Evolutionary conservation across 2,797 vertebrate genomes (phyloP), one percentile per base, ranked within the genome.

Genomic region (Microctenopoma stevenorrisi): DNA sequence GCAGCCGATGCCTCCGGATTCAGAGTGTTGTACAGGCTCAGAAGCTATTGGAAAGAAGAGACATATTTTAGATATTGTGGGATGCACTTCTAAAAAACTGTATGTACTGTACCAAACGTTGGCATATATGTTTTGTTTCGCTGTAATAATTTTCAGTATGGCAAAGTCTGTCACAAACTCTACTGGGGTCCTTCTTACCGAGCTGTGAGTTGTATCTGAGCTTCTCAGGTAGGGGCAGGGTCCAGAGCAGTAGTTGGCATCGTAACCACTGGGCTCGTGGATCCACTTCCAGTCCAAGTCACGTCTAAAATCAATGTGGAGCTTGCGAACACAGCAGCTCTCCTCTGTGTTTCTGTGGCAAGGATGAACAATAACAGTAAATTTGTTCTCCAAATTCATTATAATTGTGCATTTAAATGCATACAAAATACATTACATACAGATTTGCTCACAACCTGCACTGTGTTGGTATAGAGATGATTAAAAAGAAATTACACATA

Each of bases 221-320:
- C 96, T 97, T 88, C 94, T 95, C 76, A 98, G 94, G 89, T 97
- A 98, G 0, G 96, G 96, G 73, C 96, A 98, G 1, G 96, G 96
- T 50, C 96, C 96, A 0, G 96, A 97, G 91, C 96, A 98, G 72
- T 96, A 98, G 93, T 98, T 98, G 68, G 96, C 96, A 2, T 95
- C 97, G 72, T 98, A 98, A 43, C 96, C 96, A 69, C 96, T 97
- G 2, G 96, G 96, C 88, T 98, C 96, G 0, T 98, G 96, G 82
- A 98, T 97, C 96, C 96, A 98, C 79, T 97, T 98, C 96, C 96
- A 98, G 91, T 96, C 96, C 75, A 98, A 91, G 74, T 98, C 96
- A 59, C 95, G 95, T 16, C 96, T 93, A 83, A 98, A 98, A 88
- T 98, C 95, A 0, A 98, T 97, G 93, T 97, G 96, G 62, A 98